Evolutionary conservation across 1,140 invertebrate species (phyloP), one percentile per base, ranked within the genome.

Genomic region (Meloidogyne chitwoodi): DNA sequence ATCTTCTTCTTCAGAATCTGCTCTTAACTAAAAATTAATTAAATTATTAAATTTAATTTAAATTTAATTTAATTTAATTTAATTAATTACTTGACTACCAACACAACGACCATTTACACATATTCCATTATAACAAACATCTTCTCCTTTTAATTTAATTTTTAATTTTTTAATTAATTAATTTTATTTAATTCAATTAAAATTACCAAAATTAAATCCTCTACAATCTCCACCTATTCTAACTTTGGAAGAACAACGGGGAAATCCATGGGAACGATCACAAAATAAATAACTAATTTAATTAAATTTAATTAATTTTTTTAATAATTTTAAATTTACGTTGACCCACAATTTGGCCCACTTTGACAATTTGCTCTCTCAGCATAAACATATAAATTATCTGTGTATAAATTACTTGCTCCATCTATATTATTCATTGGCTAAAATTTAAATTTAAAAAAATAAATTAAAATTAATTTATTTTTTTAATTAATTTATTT

Each of bases 361-460:
- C n/a, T 44, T 6, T 69, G 62, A 75, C 84, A 85, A 14, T 75
- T 76, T 26, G 84, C 84, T 26, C 84, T 41, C 44, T 82, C 80
- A 10, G 79, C 85, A 66, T 86, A 85, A 63, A 77, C 74, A 62
- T 78, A 85, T 56, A 85, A 29, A 44, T 85, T 84, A 67, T 85
- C 84, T 29, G 84, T 85, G 68, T 84, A 85, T 69, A 81, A 79
- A 63, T 85, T 85, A 27, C 71, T 78, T 66, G 86, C 63, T 14
- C 83, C 84, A 73, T 85, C 84, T n/a, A 85, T 79, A 64, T 84
- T 84, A 31, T 78, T 64, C 80, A 81, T 85, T 22, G 80, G 80
- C 56, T 81, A 66, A 81, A 34, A 31, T 19, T 10, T 8, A 41
- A n/a, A 69, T 34, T 12, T 38, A 16, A 41, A 67, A 77, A 80